Conservation (phyloP, 2,113 vertebrate genomes). For the Campylomormyrus tamandua region DNA sequence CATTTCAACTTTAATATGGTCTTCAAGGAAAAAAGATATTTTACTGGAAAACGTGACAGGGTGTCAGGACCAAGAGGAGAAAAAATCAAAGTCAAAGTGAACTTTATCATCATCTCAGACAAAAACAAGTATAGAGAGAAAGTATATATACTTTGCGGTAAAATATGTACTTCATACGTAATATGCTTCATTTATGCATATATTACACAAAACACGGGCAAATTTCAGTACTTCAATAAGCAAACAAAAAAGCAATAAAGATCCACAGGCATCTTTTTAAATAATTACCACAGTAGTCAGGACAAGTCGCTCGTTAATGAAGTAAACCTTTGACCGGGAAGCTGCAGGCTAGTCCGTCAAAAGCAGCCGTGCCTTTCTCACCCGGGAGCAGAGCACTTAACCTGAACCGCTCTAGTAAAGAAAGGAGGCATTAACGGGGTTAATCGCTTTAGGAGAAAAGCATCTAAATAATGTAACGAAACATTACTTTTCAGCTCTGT, state of each 20-base stretch:
- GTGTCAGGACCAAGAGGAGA: not conserved
- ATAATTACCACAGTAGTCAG: not conserved
- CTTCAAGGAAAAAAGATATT: not conserved
- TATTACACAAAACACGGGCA: not conserved
- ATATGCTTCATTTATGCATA: not conserved
- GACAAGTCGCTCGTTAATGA: not conserved
- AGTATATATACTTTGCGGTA: too few species aligned
- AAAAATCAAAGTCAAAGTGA: not conserved
- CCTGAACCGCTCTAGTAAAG: not conserved
- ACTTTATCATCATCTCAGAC: not conserved
- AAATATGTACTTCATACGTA: not conserved
- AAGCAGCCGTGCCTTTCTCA: not conserved
- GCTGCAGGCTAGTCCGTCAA: not conserved
- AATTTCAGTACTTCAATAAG: not conserved
- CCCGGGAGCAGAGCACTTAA: not conserved
- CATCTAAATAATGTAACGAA: not conserved
- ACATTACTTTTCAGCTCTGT: conserved; percentile 24
- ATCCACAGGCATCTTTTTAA: not conserved
- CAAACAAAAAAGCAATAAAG: not conserved
- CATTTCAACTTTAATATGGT: not conserved
- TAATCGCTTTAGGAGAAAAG: not conserved
- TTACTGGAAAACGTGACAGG: not conserved
- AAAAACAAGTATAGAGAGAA: not conserved
- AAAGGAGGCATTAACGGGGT: not conserved
- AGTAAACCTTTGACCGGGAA: not conserved